Base-by-base conservation (phyloP, 2,888 invertebrate genomes). In the Carabus problematicus region DNA sequence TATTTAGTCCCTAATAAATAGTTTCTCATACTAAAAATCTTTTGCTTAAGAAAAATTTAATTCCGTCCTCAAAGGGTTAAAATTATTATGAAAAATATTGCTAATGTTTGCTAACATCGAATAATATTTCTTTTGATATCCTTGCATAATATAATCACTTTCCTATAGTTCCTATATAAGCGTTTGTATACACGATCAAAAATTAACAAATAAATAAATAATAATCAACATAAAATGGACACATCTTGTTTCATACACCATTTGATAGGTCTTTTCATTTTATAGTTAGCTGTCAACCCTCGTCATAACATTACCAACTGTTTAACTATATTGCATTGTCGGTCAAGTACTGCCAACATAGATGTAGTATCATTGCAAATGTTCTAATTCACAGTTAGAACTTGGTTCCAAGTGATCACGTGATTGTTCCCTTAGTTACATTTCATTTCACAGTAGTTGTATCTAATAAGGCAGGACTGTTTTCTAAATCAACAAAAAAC, bases 401-500 rank as follows among this genome's bases (percentile, higher is more conserved):
- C 52, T 52, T 19, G 6, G 19, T 19, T 58, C 47, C 11, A 8
- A 64, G 19, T 58, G 56, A 66, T 66, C 66, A 66, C 66, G 59
- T 49, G 16, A 52, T 12, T 12, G 9, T 52, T 16, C 49, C 45
- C 42, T 52, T 64, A 18, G 40, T 58, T 49, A 29, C 12, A 29
- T 59, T 68, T 69, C 69, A 69, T 56, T 47, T 69, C 55, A 55
- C 61, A 56, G 16, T 49, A 69, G 61, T 70, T 16, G 45, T 64
- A 66, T 64, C 62, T 54, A 66, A 59, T 55, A 69, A 67, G 59
- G 68, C 63, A 55, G 72, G 62, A 47, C 64, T 68, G 56, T 88
- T 86, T 76, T 90, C 88, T 11, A 91, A 82, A 11, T 86, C 87
- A 8, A 92, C 88, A 75, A 89, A 91, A 78, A 90, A 93, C 3